Conservation (phyloP, 1,140 invertebrate species). For the Apis cerana region DNA sequence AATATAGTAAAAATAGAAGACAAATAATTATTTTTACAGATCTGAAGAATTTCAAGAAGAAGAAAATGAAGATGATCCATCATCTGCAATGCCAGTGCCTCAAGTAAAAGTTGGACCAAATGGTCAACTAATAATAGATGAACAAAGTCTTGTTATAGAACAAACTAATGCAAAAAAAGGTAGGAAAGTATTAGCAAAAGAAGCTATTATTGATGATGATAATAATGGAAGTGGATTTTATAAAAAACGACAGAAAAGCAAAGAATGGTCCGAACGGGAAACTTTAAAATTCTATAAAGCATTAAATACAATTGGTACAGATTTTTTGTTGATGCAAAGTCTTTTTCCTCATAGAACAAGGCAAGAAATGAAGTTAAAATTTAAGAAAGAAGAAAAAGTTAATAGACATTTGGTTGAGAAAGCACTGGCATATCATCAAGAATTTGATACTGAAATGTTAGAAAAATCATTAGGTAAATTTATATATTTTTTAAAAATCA, state of each 20-base stretch:
- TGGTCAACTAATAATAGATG: conserved; percentile 93
- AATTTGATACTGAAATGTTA: conserved; percentile 81
- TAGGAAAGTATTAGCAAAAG: conserved; percentile 84
- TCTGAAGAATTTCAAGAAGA: conserved; percentile 53
- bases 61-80: conserved; percentile 79
- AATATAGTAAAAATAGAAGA: background rate
- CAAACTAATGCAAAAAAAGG: conserved; percentile 85
- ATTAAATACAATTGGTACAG: conserved; percentile 92
- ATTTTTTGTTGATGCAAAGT: conserved; percentile 93
- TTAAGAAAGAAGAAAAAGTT: conserved; percentile 85
- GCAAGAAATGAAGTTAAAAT: conserved; percentile 91
- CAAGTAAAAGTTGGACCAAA: conserved; percentile 94
- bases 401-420: conserved; percentile 83
- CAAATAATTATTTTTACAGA: conserved; percentile 17
- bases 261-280: conserved; percentile 86
- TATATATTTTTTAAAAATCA: conserved; percentile 1
- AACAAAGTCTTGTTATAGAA: conserved; percentile 92
- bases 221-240: conserved; percentile 85
- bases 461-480: conserved; percentile 78
- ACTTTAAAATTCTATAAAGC: conserved; percentile 94
- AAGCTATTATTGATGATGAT: conserved; percentile 85
- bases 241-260: conserved; percentile 83
- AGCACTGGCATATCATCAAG: conserved; percentile 80
- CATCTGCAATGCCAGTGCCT: conserved; percentile 86
- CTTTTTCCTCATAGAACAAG: conserved; percentile 90